Conservation (phyloP, 1,140 invertebrate species). For the Rhagoletis zephyria region DNA sequence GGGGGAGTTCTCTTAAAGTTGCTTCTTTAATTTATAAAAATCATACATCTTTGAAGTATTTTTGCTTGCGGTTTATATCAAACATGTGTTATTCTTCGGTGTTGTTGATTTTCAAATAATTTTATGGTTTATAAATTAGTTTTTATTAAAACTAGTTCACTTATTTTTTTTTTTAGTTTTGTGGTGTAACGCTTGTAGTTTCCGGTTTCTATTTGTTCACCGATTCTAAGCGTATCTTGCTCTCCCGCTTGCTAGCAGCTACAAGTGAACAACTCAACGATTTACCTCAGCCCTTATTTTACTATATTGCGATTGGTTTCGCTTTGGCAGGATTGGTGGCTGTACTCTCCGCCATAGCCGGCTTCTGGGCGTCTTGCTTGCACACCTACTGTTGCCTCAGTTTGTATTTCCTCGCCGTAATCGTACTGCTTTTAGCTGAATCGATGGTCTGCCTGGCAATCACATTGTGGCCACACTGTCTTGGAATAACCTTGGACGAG, state of each 20-base stretch:
- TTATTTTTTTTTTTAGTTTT: conserved; percentile 75
- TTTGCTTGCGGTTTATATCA: too few species aligned
- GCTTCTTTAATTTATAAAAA: too few species aligned
- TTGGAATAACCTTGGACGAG: conserved; percentile 81
- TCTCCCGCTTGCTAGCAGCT: conserved; percentile 79
- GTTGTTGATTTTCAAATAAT: too few species aligned
- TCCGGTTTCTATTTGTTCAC: conserved; percentile 81
- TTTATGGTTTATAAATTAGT: too few species aligned
- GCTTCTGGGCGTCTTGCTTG: conserved; percentile 85
- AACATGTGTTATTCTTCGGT: too few species aligned
- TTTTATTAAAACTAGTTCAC: not conserved
- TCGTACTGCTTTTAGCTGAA: conserved; percentile 81
- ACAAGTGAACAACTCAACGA: conserved; percentile 75
- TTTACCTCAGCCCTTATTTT: conserved; percentile 80
- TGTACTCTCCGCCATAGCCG: conserved; percentile 79
- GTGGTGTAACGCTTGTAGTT: conserved; percentile 80
- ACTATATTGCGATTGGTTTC: conserved; percentile 81
- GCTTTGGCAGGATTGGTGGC: conserved; percentile 79
- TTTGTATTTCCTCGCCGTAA: conserved; percentile 82
- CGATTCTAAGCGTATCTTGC: conserved; percentile 79
- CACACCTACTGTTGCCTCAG: conserved; percentile 82
- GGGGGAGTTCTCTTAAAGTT: too few species aligned
- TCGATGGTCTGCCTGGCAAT: conserved; percentile 82
- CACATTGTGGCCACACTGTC: conserved; percentile 84
- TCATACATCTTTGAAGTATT: too few species aligned